These are phyloP conservation scores for Drosophila fulvimacula DNA, from an alignment of 2,888 invertebrate genomes.

Conservation along the genomic window DNA sequence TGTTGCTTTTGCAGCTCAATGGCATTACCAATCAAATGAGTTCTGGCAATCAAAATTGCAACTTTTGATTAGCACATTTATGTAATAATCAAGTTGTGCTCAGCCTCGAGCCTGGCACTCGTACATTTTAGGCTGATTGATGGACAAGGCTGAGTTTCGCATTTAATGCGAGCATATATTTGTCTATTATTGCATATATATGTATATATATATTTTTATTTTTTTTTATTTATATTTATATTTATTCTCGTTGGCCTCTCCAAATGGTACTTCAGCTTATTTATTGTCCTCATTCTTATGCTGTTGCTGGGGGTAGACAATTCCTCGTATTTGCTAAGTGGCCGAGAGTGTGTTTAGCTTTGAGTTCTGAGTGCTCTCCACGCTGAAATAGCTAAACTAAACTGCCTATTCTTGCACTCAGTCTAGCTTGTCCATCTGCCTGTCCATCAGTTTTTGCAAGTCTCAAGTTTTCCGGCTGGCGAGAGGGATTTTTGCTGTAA, in stretches of 20 bases:
- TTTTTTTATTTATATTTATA: slow-evolving; percentile 8
- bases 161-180: slow-evolving; percentile 29
- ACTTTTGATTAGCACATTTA: slow-evolving; percentile 73
- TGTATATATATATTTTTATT: slow-evolving; percentile 14
- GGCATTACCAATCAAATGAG: slow-evolving; percentile 27
- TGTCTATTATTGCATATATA: slow-evolving; percentile 31
- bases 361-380: slow-evolving; percentile 35
- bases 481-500: slow-evolving; percentile 31
- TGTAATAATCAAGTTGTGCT: slow-evolving; percentile 62
- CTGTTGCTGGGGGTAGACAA: slow-evolving; percentile 21
- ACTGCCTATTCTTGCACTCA: slow-evolving; percentile 26
- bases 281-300: slow-evolving; percentile 54
- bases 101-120: slow-evolving; percentile 25
- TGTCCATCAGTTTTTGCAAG: slow-evolving; percentile 4
- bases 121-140: slow-evolving; percentile 68
- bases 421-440: slow-evolving; percentile 11
- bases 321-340: slow-evolving; percentile 10
- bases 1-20: background rate
- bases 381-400: slow-evolving; percentile 51
- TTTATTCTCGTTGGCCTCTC: slow-evolving; percentile 33
- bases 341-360: slow-evolving; percentile 35
- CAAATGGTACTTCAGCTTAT: slow-evolving; percentile 60
- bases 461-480: slow-evolving; percentile 41
- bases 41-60: slow-evolving; percentile 52
- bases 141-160: slow-evolving; percentile 12